Base-by-base conservation (phyloP, 2,113 vertebrate genomes). In the Rostratula benghalensis region DNA sequence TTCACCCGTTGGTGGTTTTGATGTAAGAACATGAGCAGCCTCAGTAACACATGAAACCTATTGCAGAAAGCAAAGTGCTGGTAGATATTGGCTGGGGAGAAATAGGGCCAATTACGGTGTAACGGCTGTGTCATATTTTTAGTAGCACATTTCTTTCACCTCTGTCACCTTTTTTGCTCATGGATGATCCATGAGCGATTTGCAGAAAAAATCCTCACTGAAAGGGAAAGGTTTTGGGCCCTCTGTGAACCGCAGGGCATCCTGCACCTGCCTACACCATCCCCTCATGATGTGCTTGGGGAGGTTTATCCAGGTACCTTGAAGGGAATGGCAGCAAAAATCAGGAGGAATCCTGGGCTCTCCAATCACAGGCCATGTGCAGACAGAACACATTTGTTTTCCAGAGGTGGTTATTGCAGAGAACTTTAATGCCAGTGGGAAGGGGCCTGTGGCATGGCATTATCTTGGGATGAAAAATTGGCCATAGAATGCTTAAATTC, bases 1-100 rank as follows among this genome's bases (percentile, higher is more conserved):
- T 37, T 97, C 95, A 1, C 90, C 96, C 3, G 17, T 98, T 11
- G 95, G 97, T 37, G 95, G 70, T 59, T 98, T 98, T 94, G 97
- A 98, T 28, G 98, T 97, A 97, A 97, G 98, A 94, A 73, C 60
- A n/a, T 2, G 3, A 15, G 25, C 39, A 33, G 7, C 45, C 45
- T 60, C 35, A 45, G 46, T 14, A 24, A 17, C 22, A 33, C 0
- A 1, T 1, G 1, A 31, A 45, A 61, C 12, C 33, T n/a, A 9
- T 20, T 9, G 31, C n/a, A 35, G 37, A 50, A 33, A 53, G 67
- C 61, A 17, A 59, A 69, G 56, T 7, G 50, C n/a, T 31, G 22
- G 17, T 8, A 68, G 50, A 69, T 28, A 19, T 1, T 17, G 60
- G 56, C 50, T 50, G 4, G 4, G 50, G 31, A 59, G 68, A 50